Evolutionary conservation across 2,888 invertebrate species (phyloP).

Genomic region (Apodemia zela): DNA sequence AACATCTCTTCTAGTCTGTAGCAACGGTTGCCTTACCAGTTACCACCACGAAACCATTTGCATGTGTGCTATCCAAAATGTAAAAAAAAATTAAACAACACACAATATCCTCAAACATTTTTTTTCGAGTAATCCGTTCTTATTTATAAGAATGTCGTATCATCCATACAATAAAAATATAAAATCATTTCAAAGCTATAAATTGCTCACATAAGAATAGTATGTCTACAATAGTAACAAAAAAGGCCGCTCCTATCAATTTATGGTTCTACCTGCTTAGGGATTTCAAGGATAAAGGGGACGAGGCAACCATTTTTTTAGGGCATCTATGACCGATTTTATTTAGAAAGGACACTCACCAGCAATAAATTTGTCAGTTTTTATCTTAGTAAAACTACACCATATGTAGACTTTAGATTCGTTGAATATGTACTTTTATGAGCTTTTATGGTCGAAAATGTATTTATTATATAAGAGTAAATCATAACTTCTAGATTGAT

Average conservation of each 20-base stretch:
- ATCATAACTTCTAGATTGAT: neutral
- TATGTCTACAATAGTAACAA: slow-evolving; percentile 14
- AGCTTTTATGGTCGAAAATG: neutral
- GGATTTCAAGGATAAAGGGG: slow-evolving; percentile 11
- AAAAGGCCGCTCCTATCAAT: slow-evolving; percentile 1
- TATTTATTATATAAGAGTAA: neutral
- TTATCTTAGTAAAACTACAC: neutral
- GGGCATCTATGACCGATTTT: slow-evolving; percentile 3
- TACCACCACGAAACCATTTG: too few species aligned
- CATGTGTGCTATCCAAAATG: too few species aligned
- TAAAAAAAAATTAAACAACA: too few species aligned
- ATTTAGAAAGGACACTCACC: slow-evolving; percentile 8
- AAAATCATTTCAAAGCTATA: slow-evolving; percentile 6
- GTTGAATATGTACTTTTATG: neutral
- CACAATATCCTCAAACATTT: too few species aligned
- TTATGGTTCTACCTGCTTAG: slow-evolving; percentile 12
- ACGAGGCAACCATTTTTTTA: slow-evolving; percentile 9
- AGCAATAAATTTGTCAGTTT: slow-evolving; percentile 11
- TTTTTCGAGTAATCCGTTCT: neutral
- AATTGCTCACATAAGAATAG: slow-evolving; percentile 11
- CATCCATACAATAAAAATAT: neutral
- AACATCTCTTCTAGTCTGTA: too few species aligned
- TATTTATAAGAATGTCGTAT: neutral
- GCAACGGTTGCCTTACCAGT: too few species aligned
- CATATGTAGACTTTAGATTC: neutral